A percentile compares a stretch with the other conserved stretches of the same genome.
These are phyloP conservation scores for Sinella curviseta DNA, from an alignment of 1,140 invertebrate species.

Conservation along the genomic window DNA sequence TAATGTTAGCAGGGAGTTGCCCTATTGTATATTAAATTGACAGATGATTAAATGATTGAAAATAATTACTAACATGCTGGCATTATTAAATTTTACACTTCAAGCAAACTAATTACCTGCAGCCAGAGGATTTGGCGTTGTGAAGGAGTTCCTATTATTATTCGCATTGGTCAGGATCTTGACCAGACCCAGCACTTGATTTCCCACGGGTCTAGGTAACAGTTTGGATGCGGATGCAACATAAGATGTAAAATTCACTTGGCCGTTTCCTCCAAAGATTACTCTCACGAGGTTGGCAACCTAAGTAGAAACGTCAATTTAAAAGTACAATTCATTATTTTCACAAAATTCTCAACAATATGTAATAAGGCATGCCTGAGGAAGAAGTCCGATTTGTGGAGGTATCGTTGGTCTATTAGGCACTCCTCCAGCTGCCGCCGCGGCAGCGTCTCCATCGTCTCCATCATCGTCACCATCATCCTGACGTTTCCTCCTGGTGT, in stretches of 20 bases:
- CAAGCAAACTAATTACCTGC: neutral
- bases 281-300: constrained; percentile 1
- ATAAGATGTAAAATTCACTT: constrained; percentile 6
- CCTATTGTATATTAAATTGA: neutral
- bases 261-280: neutral
- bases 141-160: neutral
- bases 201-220: neutral
- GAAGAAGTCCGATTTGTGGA: constrained; percentile 25
- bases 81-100: neutral
- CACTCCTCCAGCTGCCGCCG: neutral
- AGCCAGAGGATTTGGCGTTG: neutral
- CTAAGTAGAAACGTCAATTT: neutral
- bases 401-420: neutral
- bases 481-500: neutral
- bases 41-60: no score
- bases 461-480: constrained; percentile 23
- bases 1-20: neutral
- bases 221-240: neutral
- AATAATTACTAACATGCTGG: no score
- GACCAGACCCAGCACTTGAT: constrained; percentile 5
- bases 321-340: neutral
- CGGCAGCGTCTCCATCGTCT: neutral
- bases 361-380: neutral
- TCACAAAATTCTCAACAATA: neutral
- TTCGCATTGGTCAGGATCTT: constrained; percentile 15